Percentiles rank a stretch among this genome's conserved stretches.
These are phyloP conservation scores for Neolamprologus devosi DNA, from an alignment of 2,113 vertebrate genomes.

Conservation along the genomic window DNA sequence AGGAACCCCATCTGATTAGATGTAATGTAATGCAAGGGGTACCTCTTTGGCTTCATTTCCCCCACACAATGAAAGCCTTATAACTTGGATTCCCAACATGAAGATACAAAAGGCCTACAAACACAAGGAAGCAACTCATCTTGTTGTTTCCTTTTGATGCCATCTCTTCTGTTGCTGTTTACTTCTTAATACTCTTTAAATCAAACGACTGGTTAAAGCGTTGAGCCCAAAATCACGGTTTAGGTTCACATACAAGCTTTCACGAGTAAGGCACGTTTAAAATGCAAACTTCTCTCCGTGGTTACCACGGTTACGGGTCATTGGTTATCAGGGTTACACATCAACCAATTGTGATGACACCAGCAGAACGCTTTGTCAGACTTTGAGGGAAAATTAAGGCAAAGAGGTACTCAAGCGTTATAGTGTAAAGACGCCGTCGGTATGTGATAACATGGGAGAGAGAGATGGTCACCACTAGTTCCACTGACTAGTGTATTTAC, in stretches of 20 bases:
- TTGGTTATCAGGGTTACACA: neutral
- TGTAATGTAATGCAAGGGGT: neutral
- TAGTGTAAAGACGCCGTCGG: neutral
- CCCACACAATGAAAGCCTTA: neutral
- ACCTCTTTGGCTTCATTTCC: neutral
- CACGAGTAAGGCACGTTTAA: neutral
- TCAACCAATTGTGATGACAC: neutral
- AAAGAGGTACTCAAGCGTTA: neutral
- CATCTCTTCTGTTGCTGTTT: neutral
- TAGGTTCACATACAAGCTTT: neutral
- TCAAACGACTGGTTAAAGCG: neutral
- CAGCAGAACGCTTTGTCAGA: neutral
- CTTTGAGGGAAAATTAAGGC: neutral
- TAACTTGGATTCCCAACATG: neutral
- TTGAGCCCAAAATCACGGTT: neutral
- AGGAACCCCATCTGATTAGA: neutral
- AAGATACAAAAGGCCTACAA: neutral
- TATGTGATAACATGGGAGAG: neutral
- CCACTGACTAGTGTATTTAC: neutral
- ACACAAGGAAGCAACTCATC: neutral
- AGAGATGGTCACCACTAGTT: neutral
- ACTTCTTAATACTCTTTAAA: neutral
- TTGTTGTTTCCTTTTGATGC: neutral
- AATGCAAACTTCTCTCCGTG: neutral
- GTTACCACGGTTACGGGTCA: neutral